Conservation (phyloP, 2,797 vertebrate species). For the Oreochromis mossambicus region DNA sequence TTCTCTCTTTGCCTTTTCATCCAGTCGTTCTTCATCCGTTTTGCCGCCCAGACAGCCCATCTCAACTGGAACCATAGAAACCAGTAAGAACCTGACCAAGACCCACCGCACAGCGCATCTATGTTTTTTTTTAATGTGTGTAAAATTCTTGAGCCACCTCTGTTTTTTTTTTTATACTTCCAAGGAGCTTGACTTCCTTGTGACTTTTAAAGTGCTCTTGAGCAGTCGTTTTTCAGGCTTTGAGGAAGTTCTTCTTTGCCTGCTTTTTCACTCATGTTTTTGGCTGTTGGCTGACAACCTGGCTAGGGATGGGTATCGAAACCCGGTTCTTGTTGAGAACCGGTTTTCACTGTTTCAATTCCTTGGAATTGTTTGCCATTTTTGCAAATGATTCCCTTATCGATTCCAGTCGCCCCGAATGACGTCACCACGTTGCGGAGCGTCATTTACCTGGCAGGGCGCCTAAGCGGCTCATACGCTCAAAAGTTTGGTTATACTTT, state of each 20-base stretch:
- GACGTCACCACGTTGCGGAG: too few relatives aligned
- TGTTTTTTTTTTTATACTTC: neutral
- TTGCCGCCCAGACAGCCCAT: conserved; percentile 98
- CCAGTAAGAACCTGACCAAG: neutral
- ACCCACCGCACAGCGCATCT: neutral
- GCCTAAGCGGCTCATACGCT: too few relatives aligned
- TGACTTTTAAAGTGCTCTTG: neutral
- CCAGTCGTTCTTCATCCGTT: conserved; percentile 93
- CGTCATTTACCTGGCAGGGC: too few relatives aligned
- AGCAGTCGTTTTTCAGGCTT: neutral
- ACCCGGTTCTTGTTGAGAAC: too few relatives aligned
- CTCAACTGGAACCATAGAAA: conserved; percentile 13
- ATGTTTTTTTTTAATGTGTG: neutral
- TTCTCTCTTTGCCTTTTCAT: conserved; percentile 93
- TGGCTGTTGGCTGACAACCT: neutral
- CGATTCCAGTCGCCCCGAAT: too few relatives aligned
- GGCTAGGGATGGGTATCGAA: neutral
- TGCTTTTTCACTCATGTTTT: neutral
- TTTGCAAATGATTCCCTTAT: too few relatives aligned
- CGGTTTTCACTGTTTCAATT: too few relatives aligned
- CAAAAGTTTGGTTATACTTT: too few relatives aligned
- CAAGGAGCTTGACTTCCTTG: neutral
- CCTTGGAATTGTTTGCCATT: too few relatives aligned
- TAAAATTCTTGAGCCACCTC: neutral
- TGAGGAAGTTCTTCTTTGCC: neutral